Evolutionary conservation across 2,888 invertebrate genomes (phyloP).

Genomic region (Drosophila borborema): DNA sequence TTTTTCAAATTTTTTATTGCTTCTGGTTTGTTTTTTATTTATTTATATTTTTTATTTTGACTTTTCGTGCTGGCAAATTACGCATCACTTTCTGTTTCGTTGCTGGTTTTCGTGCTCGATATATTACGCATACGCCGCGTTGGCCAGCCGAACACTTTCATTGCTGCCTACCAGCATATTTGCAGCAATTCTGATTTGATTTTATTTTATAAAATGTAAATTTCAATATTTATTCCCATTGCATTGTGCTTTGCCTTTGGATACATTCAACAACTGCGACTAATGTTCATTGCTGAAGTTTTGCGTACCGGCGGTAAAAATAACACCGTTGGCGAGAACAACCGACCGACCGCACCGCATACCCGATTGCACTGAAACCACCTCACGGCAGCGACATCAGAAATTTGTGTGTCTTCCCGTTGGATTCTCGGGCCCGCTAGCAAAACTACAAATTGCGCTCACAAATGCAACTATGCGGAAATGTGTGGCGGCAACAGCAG

Average conservation of each 20-base stretch:
- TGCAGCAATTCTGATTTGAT: conserved; percentile 2
- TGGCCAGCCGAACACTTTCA: conserved; percentile 28
- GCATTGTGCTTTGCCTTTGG: no score
- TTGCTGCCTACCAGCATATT: conserved; percentile 26
- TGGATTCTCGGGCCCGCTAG: conserved; percentile 50
- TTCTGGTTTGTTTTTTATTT: conserved; percentile 2
- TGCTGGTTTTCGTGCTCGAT: conserved; percentile 54
- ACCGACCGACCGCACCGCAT: conserved; percentile 72
- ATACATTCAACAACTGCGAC: neutral
- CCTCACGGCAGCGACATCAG: conserved; percentile 34
- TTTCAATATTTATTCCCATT: no score
- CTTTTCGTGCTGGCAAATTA: conserved; percentile 63
- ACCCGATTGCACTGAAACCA: conserved; percentile 78
- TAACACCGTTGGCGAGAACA: conserved; percentile 45
- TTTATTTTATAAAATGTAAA: no score
- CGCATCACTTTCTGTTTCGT: conserved; percentile 77
- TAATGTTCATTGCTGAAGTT: conserved; percentile 13
- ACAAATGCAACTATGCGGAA: conserved; percentile 57
- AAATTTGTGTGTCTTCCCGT: conserved; percentile 50
- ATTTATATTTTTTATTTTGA: conserved; percentile 21
- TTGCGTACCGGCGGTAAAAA: conserved; percentile 40
- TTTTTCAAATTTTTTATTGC: conserved; percentile 37
- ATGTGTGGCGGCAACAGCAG: conserved; percentile 22
- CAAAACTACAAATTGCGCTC: conserved; percentile 34
- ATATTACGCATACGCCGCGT: conserved; percentile 76